Percentiles rank a stretch among this genome's conserved stretches.
Conservation (phyloP, 2,113 vertebrate genomes). For the Aramus guarauna region DNA sequence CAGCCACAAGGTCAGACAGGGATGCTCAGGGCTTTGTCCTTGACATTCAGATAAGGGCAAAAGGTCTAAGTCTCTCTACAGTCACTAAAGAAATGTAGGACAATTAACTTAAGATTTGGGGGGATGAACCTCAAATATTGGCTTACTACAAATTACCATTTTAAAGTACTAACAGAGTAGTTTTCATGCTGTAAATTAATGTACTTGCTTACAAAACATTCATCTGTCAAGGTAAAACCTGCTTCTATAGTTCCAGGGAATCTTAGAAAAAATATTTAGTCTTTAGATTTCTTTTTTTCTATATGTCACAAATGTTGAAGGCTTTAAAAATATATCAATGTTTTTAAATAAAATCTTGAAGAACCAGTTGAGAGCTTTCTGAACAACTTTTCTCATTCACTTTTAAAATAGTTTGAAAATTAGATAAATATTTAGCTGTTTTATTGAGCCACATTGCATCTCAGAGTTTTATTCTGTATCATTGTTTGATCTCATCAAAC, state of each 20-base stretch:
- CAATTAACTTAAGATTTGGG: neutral
- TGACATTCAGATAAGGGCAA: neutral
- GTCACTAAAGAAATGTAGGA: neutral
- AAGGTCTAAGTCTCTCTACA: neutral
- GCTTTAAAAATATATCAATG: neutral
- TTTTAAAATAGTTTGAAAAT: neutral
- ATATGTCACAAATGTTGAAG: neutral
- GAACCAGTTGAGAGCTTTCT: neutral
- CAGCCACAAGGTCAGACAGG: fast-evolving
- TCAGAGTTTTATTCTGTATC: neutral
- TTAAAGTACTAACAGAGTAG: neutral
- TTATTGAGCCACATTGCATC: neutral
- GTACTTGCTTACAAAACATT: neutral
- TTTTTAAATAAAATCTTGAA: neutral
- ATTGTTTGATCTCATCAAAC: neutral
- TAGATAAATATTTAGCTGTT: neutral
- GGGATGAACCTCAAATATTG: neutral
- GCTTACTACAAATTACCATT: neutral
- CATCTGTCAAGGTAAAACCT: neutral
- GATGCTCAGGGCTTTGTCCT: neutral
- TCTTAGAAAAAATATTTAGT: neutral
- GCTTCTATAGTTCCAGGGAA: neutral
- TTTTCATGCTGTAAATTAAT: neutral
- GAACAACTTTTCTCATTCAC: neutral
- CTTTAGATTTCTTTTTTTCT: neutral